phyloP scores from a whole-genome alignment of 1,140 invertebrate species.

The Micrasema minimum region DNA sequence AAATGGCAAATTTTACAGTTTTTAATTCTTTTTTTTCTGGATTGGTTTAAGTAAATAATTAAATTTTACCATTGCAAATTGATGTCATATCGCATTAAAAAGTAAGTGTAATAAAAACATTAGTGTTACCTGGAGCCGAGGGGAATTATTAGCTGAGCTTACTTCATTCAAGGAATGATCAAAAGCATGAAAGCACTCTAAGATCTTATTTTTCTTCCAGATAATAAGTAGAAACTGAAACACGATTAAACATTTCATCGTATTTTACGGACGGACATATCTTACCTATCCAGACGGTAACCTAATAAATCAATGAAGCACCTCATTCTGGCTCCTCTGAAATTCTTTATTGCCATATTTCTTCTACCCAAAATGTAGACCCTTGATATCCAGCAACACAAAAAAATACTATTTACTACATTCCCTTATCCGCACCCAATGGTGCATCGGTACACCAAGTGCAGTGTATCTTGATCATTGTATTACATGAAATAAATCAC shows the following conservation, averaged over 20 bases:
- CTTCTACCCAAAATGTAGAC: too few species aligned
- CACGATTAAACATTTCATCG: too few species aligned
- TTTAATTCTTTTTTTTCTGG: too few species aligned
- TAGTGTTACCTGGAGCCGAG: slow-evolving; percentile 3
- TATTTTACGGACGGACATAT: too few species aligned
- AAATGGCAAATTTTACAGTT: not conserved
- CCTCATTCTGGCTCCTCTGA: not conserved
- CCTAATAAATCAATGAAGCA: not conserved
- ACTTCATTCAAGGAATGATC: slow-evolving; percentile 18
- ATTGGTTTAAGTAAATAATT: not conserved
- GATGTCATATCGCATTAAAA: not conserved
- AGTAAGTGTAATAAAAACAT: not conserved
- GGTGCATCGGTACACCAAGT: too few species aligned
- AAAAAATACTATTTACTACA: too few species aligned
- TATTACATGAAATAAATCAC: too few species aligned
- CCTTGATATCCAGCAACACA: too few species aligned
- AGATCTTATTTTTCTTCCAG: slow-evolving; percentile 20
- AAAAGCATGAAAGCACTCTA: slow-evolving; percentile 21
- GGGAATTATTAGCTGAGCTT: slow-evolving; percentile 30
- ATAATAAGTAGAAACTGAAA: slow-evolving; percentile 21
- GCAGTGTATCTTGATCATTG: too few species aligned
- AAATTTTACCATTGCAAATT: not conserved
- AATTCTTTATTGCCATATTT: too few species aligned
- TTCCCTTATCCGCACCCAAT: too few species aligned
- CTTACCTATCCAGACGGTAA: too few species aligned